A percentile compares a stretch with the other conserved stretches of the same genome.
These are phyloP conservation scores for Arctia plantaginis DNA, from an alignment of 2,888 invertebrate genomes.

Conservation along the genomic window DNA sequence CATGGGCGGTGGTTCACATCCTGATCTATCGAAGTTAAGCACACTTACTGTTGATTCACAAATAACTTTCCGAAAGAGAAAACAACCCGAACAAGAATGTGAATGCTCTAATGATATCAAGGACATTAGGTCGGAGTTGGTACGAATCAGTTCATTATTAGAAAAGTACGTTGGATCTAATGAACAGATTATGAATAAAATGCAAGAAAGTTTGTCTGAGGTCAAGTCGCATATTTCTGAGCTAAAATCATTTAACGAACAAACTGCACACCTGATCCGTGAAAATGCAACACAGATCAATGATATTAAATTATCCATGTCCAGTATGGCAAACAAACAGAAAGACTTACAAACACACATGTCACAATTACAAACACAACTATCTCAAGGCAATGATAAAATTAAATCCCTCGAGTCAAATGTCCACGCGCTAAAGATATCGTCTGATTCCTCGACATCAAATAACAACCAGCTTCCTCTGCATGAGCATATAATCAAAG, in stretches of 20 bases:
- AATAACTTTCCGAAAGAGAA: constrained; percentile 1
- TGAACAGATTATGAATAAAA: constrained; percentile 9
- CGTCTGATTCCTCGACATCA: no score
- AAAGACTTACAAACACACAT: no score
- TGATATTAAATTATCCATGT: no score
- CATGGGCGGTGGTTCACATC: not conserved
- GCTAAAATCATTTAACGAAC: not conserved
- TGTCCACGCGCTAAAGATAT: no score
- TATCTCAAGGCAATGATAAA: no score
- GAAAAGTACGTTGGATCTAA: constrained; percentile 12
- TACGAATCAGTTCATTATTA: not conserved
- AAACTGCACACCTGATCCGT: no score
- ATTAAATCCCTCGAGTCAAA: no score
- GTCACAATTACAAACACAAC: no score
- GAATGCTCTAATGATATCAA: not conserved
- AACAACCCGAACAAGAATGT: not conserved
- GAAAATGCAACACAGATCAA: no score
- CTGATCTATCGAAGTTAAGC: not conserved
- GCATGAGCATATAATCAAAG: no score
- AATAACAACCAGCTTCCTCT: no score
- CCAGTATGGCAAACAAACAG: no score
- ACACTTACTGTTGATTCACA: not conserved
- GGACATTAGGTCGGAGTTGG: not conserved
- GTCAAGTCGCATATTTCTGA: constrained; percentile 4
- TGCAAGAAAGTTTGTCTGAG: constrained; percentile 1